Conservation (phyloP, 2,888 invertebrate genomes). For the Tipula lateralis region DNA sequence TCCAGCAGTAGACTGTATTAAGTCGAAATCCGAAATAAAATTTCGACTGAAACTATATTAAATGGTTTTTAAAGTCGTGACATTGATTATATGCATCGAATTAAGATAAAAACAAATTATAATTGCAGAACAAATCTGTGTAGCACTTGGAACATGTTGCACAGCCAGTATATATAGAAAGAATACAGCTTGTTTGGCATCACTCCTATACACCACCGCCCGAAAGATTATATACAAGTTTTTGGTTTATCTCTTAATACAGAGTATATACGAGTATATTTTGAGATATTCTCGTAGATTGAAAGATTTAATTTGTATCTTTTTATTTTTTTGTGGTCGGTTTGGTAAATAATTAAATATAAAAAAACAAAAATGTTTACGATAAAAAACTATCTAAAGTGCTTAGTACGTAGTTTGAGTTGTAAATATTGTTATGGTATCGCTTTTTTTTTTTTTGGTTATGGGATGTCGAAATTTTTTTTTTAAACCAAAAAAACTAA, state of each 20-base stretch:
- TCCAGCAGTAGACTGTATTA: too few relatives aligned
- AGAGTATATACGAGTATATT: not conserved
- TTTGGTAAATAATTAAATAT: not conserved
- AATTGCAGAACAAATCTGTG: not conserved
- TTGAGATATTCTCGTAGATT: not conserved
- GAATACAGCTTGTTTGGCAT: not conserved
- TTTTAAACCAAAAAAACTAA: not conserved
- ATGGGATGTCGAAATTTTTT: not conserved
- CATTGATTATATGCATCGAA: not conserved
- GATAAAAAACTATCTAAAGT: not conserved
- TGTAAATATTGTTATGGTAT: not conserved
- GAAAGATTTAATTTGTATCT: not conserved
- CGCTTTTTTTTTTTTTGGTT: not conserved
- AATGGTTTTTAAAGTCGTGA: not conserved
- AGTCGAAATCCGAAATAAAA: not conserved
- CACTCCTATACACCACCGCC: not conserved
- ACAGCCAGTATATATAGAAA: not conserved
- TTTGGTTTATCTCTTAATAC: not conserved
- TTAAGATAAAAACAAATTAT: not conserved
- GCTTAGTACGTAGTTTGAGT: not conserved
- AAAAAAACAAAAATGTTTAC: not conserved
- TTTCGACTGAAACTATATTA: not conserved
- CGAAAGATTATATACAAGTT: not conserved
- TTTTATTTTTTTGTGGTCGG: not conserved
- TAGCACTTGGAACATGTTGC: not conserved